A percentile compares a stretch with the other conserved stretches of the same genome.
Evolutionary conservation across 2,888 invertebrate genomes (phyloP).

Genomic region (Disparrhopalites patrizii): DNA sequence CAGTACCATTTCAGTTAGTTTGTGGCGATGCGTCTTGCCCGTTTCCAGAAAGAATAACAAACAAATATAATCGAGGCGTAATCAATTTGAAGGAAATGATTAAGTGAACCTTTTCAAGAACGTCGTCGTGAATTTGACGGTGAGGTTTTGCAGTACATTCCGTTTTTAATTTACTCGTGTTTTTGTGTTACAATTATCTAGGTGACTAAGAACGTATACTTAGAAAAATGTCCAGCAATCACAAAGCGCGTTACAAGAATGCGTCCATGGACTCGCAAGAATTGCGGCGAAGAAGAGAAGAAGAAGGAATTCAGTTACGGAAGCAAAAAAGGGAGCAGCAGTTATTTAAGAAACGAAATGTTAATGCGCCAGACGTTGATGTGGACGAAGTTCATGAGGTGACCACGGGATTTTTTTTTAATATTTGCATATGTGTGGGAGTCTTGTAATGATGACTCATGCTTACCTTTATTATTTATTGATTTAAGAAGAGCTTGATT

Average conservation of each 20-base stretch:
- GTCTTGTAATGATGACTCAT: not conserved
- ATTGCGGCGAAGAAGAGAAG: constrained; percentile 83
- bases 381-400: constrained; percentile 23
- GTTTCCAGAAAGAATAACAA: not conserved
- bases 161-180: not conserved
- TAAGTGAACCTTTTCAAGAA: not conserved
- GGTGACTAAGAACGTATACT: not conserved
- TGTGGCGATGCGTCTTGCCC: not conserved
- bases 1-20: not conserved
- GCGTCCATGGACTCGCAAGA: constrained; percentile 87
- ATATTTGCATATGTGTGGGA: not conserved
- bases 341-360: constrained; percentile 86
- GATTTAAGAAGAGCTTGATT: too few relatives aligned
- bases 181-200: not conserved
- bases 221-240: constrained; percentile 50
- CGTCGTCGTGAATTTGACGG: not conserved
- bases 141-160: not conserved
- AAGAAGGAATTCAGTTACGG: constrained; percentile 90
- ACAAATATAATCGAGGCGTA: not conserved
- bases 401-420: not conserved
- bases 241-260: constrained; percentile 92
- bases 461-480: too few relatives aligned
- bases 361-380: constrained; percentile 53
- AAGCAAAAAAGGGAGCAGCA: constrained; percentile 96
- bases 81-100: not conserved